Base-by-base conservation (phyloP, 2,888 invertebrate genomes). In the Apodemia duryi region DNA sequence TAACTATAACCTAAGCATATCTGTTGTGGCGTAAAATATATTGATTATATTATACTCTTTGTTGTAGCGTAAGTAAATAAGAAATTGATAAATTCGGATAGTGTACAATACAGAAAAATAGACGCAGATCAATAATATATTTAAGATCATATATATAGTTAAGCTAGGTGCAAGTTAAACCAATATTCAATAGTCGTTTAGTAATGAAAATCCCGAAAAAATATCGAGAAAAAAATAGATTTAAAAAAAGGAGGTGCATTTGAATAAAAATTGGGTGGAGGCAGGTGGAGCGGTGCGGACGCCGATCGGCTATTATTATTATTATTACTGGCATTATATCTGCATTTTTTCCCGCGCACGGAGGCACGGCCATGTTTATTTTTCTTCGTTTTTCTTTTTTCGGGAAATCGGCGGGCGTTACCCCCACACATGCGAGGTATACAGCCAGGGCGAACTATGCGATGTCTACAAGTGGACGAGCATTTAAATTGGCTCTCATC, bases 401-500 rank as follows among this genome's bases (percentile, higher is more conserved):
- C 80, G 84, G 84, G 82, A 82, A 83, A 83, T 83, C 77, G 84
- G 79, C 80, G 82, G 83, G 85, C 80, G 78, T 70, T 74, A 75
- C 79, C 79, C 82, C 81, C 79, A 82, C 79, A 79, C 84, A 81
- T 79, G 77, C 76, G 77, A 72, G 72, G 70, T 76, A 78, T 73
- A 75, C 76, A 73, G 76, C 78, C 74, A 74, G 76, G 71, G 74
- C 81, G 85, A 89, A 91, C 91, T 90, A 89, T 88, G 81, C 89
- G 87, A 88, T 90, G 90, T 91, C 91, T 91, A 91, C 91, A 91
- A 91, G 91, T 89, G 91, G 86, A 85, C 85, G 88, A 88, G 86
- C 90, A 88, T 89, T 89, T 88, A 90, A 91, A 91, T 91, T 91
- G 91, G 88, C 88, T 85, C 90, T 90, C 90, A 91, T 91, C 91